phyloP scores from a whole-genome alignment of 2,888 invertebrate genomes.

The Linnaemya vulpina region DNA sequence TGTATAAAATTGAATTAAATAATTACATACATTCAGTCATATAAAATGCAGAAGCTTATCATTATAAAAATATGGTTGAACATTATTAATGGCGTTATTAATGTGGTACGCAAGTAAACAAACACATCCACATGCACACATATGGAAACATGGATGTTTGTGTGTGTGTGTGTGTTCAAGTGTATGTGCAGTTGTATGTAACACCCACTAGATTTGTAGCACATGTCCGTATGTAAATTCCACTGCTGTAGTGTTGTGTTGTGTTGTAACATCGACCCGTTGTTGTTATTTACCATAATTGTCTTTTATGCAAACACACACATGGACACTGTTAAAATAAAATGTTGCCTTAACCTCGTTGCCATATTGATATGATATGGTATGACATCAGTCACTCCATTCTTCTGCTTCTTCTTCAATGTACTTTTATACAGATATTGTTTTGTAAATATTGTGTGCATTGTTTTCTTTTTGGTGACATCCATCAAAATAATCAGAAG shows the following conservation, averaged over 20 bases:
- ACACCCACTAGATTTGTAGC: constrained; percentile 53
- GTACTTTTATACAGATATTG: background rate
- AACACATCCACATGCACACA: no score
- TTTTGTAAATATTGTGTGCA: constrained; percentile 5
- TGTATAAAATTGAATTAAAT: constrained; percentile 24
- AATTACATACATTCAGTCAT: background rate
- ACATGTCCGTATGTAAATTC: background rate
- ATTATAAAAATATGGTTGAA: constrained; percentile 40
- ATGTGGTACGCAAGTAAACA: background rate
- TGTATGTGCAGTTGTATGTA: constrained; percentile 18
- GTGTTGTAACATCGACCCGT: constrained; percentile 71
- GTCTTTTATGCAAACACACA: constrained; percentile 38
- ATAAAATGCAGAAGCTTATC: constrained; percentile 34
- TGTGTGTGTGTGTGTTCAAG: background rate
- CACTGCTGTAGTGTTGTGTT: constrained; percentile 16
- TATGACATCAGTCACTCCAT: constrained; percentile 69
- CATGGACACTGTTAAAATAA: constrained; percentile 31
- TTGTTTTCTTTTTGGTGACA: constrained; percentile 31
- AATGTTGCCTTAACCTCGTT: constrained; percentile 70
- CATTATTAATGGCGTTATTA: constrained; percentile 29
- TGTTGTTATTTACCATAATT: constrained; percentile 60
- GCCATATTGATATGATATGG: constrained; percentile 67
- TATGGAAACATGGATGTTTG: background rate
- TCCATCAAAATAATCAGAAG: constrained; percentile 2
- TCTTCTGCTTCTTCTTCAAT: constrained; percentile 32